A percentile compares a stretch with the other conserved stretches of the same genome.
These are phyloP conservation scores for Heliconius hermathena DNA, from an alignment of 1,140 invertebrate species.

Conservation along the genomic window DNA sequence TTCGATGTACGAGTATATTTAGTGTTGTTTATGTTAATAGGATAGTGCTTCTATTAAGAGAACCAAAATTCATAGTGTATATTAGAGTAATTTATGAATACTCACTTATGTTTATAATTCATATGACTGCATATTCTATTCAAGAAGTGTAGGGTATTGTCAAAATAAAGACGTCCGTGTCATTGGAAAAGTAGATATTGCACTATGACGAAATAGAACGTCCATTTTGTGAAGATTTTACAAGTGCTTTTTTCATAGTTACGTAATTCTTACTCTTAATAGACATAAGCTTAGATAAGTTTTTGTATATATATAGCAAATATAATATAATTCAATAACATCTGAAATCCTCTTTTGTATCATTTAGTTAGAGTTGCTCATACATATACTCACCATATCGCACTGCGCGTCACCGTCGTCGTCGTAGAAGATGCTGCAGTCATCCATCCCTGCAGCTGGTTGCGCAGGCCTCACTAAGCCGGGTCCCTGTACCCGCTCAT, in stretches of 20 bases:
- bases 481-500: slow-evolving; percentile 58
- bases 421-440: slow-evolving; percentile 76
- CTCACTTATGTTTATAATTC: not conserved
- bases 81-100: not conserved
- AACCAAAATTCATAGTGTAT: not conserved
- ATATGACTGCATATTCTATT: not conserved
- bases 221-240: slow-evolving; percentile 60
- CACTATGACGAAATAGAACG: slow-evolving; percentile 49
- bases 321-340: not conserved
- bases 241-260: slow-evolving; percentile 46
- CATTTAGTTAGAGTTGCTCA: not conserved
- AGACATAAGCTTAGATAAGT: not conserved
- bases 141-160: not conserved
- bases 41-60: too few relatives aligned
- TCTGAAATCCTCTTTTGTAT: not conserved
- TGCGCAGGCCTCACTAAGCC: slow-evolving; percentile 58
- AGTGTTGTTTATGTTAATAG: not conserved
- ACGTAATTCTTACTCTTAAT: slow-evolving; percentile 44
- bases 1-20: too few relatives aligned
- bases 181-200: slow-evolving; percentile 27
- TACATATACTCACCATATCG: slow-evolving; percentile 69
- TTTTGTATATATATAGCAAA: not conserved
- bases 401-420: slow-evolving; percentile 75
- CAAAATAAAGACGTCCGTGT: not conserved
- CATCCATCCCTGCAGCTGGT: slow-evolving; percentile 72